phyloP scores from a whole-genome alignment of 2,888 invertebrate species.

The Pediacus dermestoides region DNA sequence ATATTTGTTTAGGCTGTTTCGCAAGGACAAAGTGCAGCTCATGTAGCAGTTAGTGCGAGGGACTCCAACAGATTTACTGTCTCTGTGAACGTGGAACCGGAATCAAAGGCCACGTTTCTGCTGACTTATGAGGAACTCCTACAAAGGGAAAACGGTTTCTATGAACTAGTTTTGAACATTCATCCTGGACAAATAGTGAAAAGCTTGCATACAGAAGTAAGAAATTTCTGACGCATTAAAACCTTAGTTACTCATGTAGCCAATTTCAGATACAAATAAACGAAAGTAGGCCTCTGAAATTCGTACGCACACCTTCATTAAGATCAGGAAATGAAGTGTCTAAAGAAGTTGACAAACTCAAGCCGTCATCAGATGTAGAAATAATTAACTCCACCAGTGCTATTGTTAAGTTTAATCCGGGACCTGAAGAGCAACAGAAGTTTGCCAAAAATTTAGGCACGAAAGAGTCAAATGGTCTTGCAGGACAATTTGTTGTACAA shows the following conservation, averaged over 20 bases:
- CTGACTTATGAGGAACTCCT: conserved; percentile 69
- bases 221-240: conserved; percentile 3
- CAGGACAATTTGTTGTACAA: conserved; percentile 20
- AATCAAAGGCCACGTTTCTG: conserved; percentile 60
- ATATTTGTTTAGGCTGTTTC: too few species aligned
- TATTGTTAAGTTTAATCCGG: conserved; percentile 15
- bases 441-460: conserved; percentile 12
- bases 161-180: conserved; percentile 65
- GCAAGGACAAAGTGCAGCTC: conserved; percentile 55
- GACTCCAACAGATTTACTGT: conserved; percentile 66
- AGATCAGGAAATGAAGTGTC: conserved; percentile 16
- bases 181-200: conserved; percentile 62
- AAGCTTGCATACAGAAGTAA: conserved; percentile 48
- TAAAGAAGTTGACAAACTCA: conserved; percentile 13
- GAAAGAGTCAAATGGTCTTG: conserved; percentile 15
- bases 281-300: conserved; percentile 58
- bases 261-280: conserved; percentile 53
- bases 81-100: conserved; percentile 60
- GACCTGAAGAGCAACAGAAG: conserved; percentile 9
- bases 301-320: conserved; percentile 21
- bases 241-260: too few species aligned
- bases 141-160: conserved; percentile 58
- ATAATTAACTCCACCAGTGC: conserved; percentile 14
- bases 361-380: conserved; percentile 11
- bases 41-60: conserved; percentile 59